Evolutionary conservation across 2,797 vertebrate species (phyloP), one percentile per base, ranked within the genome.

Genomic region (Anableps anableps): DNA sequence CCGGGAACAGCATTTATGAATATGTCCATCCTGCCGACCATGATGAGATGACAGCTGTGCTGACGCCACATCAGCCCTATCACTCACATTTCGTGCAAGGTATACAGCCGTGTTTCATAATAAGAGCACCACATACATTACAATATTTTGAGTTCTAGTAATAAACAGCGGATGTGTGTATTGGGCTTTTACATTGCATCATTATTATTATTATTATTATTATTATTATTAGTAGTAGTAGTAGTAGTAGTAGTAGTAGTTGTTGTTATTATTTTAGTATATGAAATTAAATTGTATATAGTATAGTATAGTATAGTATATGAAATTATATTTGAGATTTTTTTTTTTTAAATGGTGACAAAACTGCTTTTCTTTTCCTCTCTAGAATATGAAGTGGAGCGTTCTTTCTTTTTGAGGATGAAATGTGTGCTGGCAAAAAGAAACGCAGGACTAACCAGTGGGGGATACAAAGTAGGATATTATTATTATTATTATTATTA

Each of bases 1-100:
- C 98, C n/a, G 98, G 98, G 89, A 99, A 99, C 86, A 99, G 98
- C 89, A 99, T 99, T 94, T 99, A 98, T 70, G 98, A 99, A 75
- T 99, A 99, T 81, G 98, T 99, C 85, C 98, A 99, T 83, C 98
- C 98, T 0, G 98, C 98, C 1, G 98, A 99, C 90, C 98, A 99
- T 11, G 98, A 99, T 1, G 98, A 99, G 94, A 99, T 99, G 98
- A 99, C 98, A 0, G 98, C 98, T 0, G 98, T 99, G 48, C 96
- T 99, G 74, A 99, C 98, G 0, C 98, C 98, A 2, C 98, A 99
- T 72, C 98, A 99, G 91, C 98, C 98, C n/a, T 99, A 98, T 84
- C 98, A 99, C 86, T 98, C 98, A 0, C 98, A 99, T 86, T 99
- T 99, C 75, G 97, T 98, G 17, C 98, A 99, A 95, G 98, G 98